These are phyloP conservation scores for Hippopotamyrus pictus DNA, from an alignment of 2,797 vertebrate species.

Conservation along the genomic window DNA sequence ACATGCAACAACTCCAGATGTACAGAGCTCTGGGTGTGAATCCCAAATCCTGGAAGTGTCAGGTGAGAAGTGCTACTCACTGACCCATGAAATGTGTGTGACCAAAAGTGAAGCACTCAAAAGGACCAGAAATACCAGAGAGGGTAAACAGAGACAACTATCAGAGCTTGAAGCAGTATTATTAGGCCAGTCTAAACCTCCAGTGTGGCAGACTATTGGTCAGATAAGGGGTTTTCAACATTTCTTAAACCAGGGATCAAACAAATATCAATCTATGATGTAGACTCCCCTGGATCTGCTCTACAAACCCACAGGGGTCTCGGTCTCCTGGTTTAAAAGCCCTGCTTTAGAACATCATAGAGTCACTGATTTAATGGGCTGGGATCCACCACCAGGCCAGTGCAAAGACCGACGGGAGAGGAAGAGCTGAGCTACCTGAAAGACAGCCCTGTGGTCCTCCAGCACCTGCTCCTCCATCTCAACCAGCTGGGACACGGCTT, in stretches of 20 bases:
- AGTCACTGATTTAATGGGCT: neutral
- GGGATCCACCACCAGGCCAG: neutral
- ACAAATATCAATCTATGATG: neutral
- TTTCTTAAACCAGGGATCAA: neutral
- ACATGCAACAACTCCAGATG: neutral
- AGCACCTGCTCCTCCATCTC: conserved; percentile 98
- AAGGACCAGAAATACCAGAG: neutral
- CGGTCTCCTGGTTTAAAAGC: neutral
- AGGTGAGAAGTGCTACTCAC: neutral
- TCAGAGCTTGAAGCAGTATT: neutral
- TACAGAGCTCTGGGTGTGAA: neutral
- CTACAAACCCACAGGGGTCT: neutral
- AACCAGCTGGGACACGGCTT: conserved; percentile 93
- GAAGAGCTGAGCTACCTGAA: conserved; percentile 70
- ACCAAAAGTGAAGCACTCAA: neutral
- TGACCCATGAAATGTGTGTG: neutral
- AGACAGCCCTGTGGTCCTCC: conserved; percentile 89
- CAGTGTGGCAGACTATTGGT: neutral
- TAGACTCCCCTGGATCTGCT: neutral
- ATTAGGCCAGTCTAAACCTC: neutral
- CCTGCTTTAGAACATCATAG: neutral
- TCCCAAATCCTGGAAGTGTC: neutral
- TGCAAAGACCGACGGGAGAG: neutral
- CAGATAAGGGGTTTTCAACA: neutral
- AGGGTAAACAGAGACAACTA: neutral